Conservation (phyloP, 1,140 invertebrate species). For the Helicoverpa armigera region DNA sequence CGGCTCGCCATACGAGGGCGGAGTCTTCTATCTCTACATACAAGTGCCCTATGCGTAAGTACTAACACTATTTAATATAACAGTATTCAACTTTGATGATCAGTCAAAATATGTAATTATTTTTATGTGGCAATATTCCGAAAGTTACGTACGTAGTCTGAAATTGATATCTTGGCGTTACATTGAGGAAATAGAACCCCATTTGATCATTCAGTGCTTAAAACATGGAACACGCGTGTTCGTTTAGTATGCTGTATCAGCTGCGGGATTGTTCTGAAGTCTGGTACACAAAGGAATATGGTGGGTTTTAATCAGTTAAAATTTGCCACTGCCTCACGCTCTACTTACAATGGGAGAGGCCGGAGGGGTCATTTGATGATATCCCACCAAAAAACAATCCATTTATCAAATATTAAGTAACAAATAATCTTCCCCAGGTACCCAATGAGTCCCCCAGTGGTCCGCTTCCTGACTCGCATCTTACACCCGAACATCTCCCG, state of each 20-base stretch:
- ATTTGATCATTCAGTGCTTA: background rate
- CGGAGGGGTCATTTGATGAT: background rate
- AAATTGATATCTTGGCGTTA: too few relatives aligned
- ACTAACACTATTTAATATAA: background rate
- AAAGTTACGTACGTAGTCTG: too few relatives aligned
- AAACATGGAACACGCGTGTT: too few relatives aligned
- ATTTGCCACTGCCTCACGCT: background rate
- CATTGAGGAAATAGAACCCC: too few relatives aligned
- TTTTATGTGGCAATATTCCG: too few relatives aligned
- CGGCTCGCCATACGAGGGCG: conserved; percentile 97
- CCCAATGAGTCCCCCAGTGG: conserved; percentile 96
- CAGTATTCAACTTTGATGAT: background rate
- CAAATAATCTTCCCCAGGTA: conserved; percentile 88
- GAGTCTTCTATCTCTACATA: conserved; percentile 97
- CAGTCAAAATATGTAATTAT: too few relatives aligned
- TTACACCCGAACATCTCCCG: conserved; percentile 98
- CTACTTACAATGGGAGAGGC: background rate
- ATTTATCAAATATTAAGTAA: too few relatives aligned
- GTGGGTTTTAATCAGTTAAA: too few relatives aligned
- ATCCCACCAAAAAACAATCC: too few relatives aligned
- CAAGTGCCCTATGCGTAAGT: conserved; percentile 89
- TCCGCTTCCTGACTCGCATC: conserved; percentile 96
- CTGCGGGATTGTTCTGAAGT: too few relatives aligned
- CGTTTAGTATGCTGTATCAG: too few relatives aligned
- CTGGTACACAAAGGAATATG: too few relatives aligned